Base-by-base conservation (phyloP, 2,888 invertebrate genomes). In the Gasteruption jaculator region DNA sequence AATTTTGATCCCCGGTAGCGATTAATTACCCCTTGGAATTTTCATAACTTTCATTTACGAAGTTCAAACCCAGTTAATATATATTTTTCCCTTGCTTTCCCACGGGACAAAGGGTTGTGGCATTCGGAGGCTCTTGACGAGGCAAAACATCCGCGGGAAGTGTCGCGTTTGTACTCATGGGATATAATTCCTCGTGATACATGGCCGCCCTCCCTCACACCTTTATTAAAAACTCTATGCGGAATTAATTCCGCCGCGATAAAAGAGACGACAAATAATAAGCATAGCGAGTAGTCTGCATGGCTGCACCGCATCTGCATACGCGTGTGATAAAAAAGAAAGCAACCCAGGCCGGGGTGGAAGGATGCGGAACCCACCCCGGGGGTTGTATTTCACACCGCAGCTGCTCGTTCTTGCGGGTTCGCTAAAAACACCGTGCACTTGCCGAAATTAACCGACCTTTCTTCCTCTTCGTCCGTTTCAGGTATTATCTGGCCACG, bases 401-500 rank as follows among this genome's bases (percentile, higher is more conserved):
- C 8, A 7, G 26, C 26, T 26, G 26, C n/a, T 14, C n/a, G n/a
- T n/a, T n/a, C n/a, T n/a, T n/a, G n/a, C n/a, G n/a, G n/a, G n/a
- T n/a, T n/a, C n/a, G n/a, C n/a, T n/a, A n/a, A n/a, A n/a, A n/a
- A n/a, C n/a, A n/a, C 5, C 26, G 8, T 5, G 26, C 11, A 26
- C n/a, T 26, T 26, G 10, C 10, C 7, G 24, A 22, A 7, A 22
- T 8, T 10, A 8, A 7, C 24, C 24, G 24, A 22, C 24, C 10
- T 10, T 10, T 22, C 24, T 22, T 22, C 24, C 7, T 10, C 24
- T 22, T 29, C 29, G 7, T 33, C 12, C 36, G 36, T 53, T 49
- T 18, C 72, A 91, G 91, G 43, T 95, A 91, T 76, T 96, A 88
- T 72, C 79, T 84, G 54, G 91, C 91, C 1, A 91, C 88, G 21